Conservation (phyloP, 1,140 invertebrate species). For the Tetramorium simillimum region DNA sequence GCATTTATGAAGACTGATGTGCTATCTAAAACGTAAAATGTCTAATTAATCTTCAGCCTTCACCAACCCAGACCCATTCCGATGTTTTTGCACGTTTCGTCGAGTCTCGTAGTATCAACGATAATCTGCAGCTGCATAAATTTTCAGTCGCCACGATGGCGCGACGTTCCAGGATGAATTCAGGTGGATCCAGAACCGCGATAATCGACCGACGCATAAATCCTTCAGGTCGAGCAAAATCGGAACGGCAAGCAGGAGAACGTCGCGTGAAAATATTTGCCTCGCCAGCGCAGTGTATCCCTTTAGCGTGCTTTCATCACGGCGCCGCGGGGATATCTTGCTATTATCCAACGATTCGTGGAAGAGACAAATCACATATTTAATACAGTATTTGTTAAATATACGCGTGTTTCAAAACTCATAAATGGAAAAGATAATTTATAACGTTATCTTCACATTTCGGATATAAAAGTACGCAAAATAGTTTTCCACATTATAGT, state of each 20-base stretch:
- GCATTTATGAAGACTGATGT: background rate
- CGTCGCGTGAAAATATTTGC: slow-evolving; percentile 55
- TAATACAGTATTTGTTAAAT: slow-evolving; percentile 19
- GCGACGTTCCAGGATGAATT: slow-evolving; percentile 52
- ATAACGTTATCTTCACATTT: background rate
- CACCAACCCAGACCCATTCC: background rate
- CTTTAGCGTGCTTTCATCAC: too few relatives aligned
- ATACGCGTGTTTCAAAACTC: background rate
- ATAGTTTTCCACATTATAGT: background rate
- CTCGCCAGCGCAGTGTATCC: background rate
- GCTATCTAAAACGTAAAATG: slow-evolving; percentile 17
- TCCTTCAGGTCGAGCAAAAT: slow-evolving; percentile 35
- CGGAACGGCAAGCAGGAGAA: slow-evolving; percentile 46
- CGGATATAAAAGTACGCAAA: background rate
- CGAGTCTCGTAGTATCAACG: slow-evolving; percentile 39
- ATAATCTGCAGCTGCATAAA: slow-evolving; percentile 66
- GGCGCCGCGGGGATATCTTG: too few relatives aligned
- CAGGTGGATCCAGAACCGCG: slow-evolving; percentile 48
- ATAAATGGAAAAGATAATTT: background rate
- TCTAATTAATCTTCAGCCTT: slow-evolving; percentile 37
- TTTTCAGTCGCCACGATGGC: slow-evolving; percentile 34
- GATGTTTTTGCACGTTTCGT: slow-evolving; percentile 44
- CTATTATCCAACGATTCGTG: background rate
- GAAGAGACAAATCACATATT: background rate
- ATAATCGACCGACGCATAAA: slow-evolving; percentile 69